Percentiles rank a stretch among this genome's conserved stretches.
Conservation (phyloP, 35 echinoderm and acorn worm species). For the Lytechinus pictus region DNA sequence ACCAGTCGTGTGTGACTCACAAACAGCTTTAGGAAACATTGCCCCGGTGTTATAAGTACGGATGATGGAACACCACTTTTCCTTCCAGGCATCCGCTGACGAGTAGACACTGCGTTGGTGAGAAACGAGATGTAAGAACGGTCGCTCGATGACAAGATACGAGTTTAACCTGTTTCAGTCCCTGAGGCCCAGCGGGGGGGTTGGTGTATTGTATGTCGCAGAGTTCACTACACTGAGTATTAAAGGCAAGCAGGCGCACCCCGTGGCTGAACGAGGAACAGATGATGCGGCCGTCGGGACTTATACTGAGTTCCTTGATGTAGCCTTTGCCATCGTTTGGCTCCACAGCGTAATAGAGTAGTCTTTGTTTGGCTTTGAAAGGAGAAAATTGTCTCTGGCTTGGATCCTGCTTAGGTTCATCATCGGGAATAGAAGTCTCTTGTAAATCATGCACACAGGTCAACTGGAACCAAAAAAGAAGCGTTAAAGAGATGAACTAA, state of each 20-base stretch:
- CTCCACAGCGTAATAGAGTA: conserved; percentile 81
- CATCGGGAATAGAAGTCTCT: background rate
- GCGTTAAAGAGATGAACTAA: no score
- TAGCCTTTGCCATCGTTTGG: conserved; percentile 91
- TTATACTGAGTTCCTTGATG: conserved; percentile 97
- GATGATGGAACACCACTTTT: conserved; percentile 81
- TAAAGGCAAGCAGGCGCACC: conserved; percentile 77
- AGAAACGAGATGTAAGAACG: conserved; percentile 89
- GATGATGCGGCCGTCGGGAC: conserved; percentile 88
- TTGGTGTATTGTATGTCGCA: conserved; percentile 72
- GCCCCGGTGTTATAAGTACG: conserved; percentile 53
- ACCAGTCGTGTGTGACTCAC: background rate
- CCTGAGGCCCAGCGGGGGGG: background rate
- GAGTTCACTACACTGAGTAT: conserved; percentile 75
- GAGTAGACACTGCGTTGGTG: conserved; percentile 83
- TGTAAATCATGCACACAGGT: conserved; percentile 97
- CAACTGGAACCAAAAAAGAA: conserved; percentile 56
- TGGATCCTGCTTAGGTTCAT: background rate
- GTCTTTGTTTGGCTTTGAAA: conserved; percentile 67
- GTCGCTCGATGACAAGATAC: conserved; percentile 76
- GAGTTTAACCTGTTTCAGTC: conserved; percentile 69
- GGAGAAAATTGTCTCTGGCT: background rate
- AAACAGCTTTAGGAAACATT: background rate
- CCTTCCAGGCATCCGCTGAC: conserved; percentile 86
- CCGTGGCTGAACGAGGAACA: conserved; percentile 91